phyloP scores from a whole-genome alignment of 1,140 invertebrate genomes.

The Pararge aegeria region DNA sequence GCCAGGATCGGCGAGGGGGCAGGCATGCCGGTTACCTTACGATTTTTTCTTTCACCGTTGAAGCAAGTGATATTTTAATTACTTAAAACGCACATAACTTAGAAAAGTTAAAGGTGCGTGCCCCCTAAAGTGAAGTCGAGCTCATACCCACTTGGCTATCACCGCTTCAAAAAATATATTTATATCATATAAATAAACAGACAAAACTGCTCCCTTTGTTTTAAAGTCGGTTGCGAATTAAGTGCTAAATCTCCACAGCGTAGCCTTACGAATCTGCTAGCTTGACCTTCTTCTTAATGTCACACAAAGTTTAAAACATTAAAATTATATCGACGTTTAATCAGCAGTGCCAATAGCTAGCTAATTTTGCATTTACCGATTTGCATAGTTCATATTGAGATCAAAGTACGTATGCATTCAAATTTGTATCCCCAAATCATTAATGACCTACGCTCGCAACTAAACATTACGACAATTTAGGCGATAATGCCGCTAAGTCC shows the following conservation, averaged over 20 bases:
- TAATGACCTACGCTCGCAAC: constrained; percentile 62
- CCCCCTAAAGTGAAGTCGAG: no score
- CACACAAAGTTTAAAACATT: neutral
- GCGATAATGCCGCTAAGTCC: constrained; percentile 74
- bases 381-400: constrained; percentile 22
- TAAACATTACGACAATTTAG: constrained; percentile 74
- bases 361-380: constrained; percentile 16
- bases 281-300: neutral
- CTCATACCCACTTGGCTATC: no score
- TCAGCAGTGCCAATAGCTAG: neutral
- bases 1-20: no score
- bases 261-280: neutral
- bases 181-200: no score
- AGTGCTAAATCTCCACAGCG: neutral
- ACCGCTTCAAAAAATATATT: no score
- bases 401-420: constrained; percentile 41
- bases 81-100: no score
- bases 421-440: constrained; percentile 58
- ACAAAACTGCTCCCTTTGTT: no score
- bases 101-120: no score
- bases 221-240: no score
- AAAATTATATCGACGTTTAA: neutral
- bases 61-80: no score
- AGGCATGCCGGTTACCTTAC: no score
- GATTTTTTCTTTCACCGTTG: no score